Conservation (phyloP, 1,140 invertebrate species). For the Aphelenchoides besseyi region DNA sequence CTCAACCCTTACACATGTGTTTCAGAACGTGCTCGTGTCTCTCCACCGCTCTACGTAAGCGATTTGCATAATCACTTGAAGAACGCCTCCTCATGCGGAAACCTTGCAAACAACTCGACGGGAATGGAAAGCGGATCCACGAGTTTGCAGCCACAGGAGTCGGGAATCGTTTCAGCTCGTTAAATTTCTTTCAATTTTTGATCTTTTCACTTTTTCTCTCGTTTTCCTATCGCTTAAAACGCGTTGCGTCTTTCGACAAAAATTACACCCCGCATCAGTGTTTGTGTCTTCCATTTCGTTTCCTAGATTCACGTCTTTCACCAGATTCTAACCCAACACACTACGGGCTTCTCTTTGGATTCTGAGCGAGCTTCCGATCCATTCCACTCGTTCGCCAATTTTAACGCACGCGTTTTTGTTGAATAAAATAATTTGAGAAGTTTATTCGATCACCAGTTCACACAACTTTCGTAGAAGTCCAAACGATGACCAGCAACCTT, state of each 20-base stretch:
- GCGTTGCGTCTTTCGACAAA: no score
- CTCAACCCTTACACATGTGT: background rate
- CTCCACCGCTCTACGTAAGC: constrained; percentile 43
- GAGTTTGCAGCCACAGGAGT: constrained; percentile 26
- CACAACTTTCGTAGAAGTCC: background rate
- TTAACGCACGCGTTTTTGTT: background rate
- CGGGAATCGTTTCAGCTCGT: constrained; percentile 39
- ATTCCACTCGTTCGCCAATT: no score
- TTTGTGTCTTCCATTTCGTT: no score
- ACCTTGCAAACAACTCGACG: constrained; percentile 40
- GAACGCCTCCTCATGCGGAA: constrained; percentile 43
- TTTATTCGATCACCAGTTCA: background rate
- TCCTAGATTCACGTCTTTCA: no score
- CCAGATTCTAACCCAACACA: no score
- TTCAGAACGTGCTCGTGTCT: constrained; percentile 50
- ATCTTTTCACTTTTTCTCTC: background rate
- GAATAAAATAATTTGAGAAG: background rate
- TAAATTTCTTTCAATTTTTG: background rate
- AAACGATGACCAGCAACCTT: background rate
- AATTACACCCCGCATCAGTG: no score
- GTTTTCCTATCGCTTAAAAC: no score
- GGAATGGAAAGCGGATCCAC: background rate
- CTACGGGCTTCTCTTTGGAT: no score
- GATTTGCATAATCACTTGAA: constrained; percentile 49
- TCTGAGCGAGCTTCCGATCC: no score